These are phyloP conservation scores for Malurus cyaneus DNA, from an alignment of 2,113 vertebrate species.

Conservation along the genomic window DNA sequence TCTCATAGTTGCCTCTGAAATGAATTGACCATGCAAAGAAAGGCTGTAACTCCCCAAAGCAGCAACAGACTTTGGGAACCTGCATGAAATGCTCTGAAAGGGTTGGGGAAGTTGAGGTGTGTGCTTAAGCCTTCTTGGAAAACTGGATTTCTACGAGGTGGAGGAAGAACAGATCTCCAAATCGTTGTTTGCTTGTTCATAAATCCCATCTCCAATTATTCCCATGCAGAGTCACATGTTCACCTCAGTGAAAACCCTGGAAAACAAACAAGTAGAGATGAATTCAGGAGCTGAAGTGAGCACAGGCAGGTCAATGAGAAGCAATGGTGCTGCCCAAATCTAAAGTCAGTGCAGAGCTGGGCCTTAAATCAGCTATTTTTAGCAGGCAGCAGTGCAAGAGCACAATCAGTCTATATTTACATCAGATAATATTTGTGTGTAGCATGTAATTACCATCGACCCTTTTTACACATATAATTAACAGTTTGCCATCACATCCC, in stretches of 20 bases:
- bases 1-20: slow-evolving; percentile 17
- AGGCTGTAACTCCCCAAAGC: background rate
- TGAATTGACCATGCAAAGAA: background rate
- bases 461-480: slow-evolving; percentile 62
- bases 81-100: background rate
- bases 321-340: background rate
- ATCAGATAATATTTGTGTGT: slow-evolving; percentile 58
- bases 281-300: background rate
- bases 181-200: background rate
- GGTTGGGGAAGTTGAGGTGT: background rate
- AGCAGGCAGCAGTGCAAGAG: background rate
- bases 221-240: background rate
- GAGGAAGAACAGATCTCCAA: background rate
- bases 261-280: background rate
- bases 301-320: background rate
- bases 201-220: background rate
- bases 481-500: slow-evolving; percentile 43
- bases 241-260: background rate
- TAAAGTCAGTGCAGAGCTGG: background rate
- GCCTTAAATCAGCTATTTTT: slow-evolving; percentile 24
- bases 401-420: slow-evolving; percentile 52
- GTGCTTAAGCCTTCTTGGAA: background rate
- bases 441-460: slow-evolving; percentile 33
- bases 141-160: background rate
- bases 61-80: background rate